These are phyloP conservation scores for Diarsia dahlii DNA, from an alignment of 2,888 invertebrate genomes.

Conservation along the genomic window DNA sequence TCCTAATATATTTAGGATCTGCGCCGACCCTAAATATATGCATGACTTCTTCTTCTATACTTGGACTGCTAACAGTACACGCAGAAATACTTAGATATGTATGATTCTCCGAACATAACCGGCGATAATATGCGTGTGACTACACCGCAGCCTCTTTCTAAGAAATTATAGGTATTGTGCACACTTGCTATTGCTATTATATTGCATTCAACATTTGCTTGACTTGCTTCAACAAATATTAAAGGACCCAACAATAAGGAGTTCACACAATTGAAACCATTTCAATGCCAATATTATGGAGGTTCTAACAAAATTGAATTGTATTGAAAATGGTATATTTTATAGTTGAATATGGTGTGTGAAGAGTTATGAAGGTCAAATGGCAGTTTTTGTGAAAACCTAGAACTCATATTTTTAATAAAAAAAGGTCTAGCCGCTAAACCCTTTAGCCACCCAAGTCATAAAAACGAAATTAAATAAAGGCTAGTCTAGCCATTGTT, in stretches of 20 bases:
- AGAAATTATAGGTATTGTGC: background rate
- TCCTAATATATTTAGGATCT: too few relatives aligned
- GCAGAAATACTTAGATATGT: too few relatives aligned
- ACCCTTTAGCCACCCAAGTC: background rate
- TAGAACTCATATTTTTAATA: constrained; percentile 22
- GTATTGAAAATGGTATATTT: background rate
- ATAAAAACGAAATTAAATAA: constrained; percentile 36
- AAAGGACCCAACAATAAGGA: constrained; percentile 1
- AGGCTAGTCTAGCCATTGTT: background rate
- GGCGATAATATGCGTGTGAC: background rate
- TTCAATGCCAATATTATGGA: constrained; percentile 1
- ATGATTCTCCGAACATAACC: background rate
- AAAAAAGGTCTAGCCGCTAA: constrained; percentile 20
- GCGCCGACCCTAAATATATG: too few relatives aligned
- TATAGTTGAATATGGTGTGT: constrained; percentile 4
- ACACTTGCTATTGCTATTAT: constrained; percentile 10
- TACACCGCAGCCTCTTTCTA: background rate
- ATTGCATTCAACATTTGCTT: constrained; percentile 26
- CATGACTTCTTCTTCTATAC: too few relatives aligned
- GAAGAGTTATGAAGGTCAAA: constrained; percentile 8
- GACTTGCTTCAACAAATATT: constrained; percentile 30
- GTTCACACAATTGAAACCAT: constrained; percentile 31
- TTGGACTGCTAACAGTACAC: too few relatives aligned
- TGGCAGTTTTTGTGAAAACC: background rate
- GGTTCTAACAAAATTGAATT: constrained; percentile 25